Evolutionary conservation across 2,888 invertebrate species (phyloP).

Genomic region (Lysandra coridon): DNA sequence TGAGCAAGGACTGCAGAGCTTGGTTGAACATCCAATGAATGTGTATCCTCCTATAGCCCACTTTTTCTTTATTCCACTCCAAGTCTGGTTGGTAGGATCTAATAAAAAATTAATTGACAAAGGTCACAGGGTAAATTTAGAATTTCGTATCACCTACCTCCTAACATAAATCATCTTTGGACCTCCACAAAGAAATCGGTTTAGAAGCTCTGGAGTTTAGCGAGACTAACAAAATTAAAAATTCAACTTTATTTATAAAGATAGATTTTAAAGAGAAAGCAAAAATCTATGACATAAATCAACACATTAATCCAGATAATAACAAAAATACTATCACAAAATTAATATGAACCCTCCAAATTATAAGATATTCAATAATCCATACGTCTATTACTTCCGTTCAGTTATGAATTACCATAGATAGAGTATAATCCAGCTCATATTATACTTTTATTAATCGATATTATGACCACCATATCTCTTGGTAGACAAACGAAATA

Average conservation of each 20-base stretch:
- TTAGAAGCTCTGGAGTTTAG: too few species aligned
- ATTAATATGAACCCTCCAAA: too few species aligned
- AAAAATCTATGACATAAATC: too few species aligned
- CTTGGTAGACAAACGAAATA: not conserved
- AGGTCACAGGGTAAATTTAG: not conserved
- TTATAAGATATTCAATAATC: not conserved
- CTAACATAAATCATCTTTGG: too few species aligned
- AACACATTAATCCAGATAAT: too few species aligned
- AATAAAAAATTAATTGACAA: not conserved
- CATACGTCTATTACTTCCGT: not conserved
- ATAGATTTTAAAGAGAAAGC: too few species aligned
- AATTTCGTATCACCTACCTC: too few species aligned
- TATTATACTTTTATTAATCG: not conserved
- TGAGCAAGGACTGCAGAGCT: constrained; percentile 58
- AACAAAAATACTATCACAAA: too few species aligned
- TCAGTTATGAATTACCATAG: not conserved
- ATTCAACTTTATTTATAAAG: too few species aligned
- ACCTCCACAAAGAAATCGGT: too few species aligned
- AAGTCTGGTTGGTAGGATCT: constrained; percentile 70
- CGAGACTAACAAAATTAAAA: too few species aligned
- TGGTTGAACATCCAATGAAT: constrained; percentile 72
- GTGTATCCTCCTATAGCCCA: constrained; percentile 55
- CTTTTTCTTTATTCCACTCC: constrained; percentile 55
- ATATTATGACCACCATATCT: not conserved
- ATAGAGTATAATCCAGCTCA: not conserved